Evolutionary conservation across 2,797 vertebrate species (phyloP).

Genomic region (Parauchenoglanis ngamensis): DNA sequence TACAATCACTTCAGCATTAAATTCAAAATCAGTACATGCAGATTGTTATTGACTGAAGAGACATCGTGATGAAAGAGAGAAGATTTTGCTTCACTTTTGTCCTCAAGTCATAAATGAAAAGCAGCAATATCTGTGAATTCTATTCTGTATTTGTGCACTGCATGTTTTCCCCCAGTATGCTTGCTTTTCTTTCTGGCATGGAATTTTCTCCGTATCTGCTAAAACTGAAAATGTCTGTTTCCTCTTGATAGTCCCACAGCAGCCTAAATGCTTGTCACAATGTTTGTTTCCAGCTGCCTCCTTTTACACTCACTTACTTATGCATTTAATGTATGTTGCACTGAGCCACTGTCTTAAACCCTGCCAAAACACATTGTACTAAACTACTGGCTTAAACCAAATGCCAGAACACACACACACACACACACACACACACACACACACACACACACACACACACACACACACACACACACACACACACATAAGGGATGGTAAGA

Average conservation of each 20-base stretch:
- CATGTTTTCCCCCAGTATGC: not conserved
- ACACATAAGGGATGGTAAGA: too few relatives aligned
- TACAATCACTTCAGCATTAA: not conserved
- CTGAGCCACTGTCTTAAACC: not conserved
- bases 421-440: not conserved
- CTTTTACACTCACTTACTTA: conserved; percentile 1
- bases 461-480: not conserved
- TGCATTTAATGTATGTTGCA: not conserved
- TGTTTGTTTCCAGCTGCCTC: conserved; percentile 27
- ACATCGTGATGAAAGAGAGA: not conserved
- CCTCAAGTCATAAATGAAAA: not conserved
- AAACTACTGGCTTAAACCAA: not conserved
- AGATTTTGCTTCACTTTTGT: not conserved
- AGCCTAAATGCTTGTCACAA: conserved; percentile 30
- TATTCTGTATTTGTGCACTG: not conserved
- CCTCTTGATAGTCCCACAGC: conserved; percentile 1
- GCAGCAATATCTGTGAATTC: conserved; percentile 26
- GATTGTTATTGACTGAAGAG: not conserved
- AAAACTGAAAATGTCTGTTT: conserved; percentile 48
- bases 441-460: not conserved
- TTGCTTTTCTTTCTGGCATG: not conserved
- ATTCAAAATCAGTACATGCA: not conserved
- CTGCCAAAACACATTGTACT: not conserved
- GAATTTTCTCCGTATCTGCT: conserved; percentile 35
- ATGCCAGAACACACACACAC: not conserved